Percentiles rank a stretch among this genome's conserved stretches.
Conservation (phyloP, 1,140 invertebrate species). For the Globodera rostochiensis region DNA sequence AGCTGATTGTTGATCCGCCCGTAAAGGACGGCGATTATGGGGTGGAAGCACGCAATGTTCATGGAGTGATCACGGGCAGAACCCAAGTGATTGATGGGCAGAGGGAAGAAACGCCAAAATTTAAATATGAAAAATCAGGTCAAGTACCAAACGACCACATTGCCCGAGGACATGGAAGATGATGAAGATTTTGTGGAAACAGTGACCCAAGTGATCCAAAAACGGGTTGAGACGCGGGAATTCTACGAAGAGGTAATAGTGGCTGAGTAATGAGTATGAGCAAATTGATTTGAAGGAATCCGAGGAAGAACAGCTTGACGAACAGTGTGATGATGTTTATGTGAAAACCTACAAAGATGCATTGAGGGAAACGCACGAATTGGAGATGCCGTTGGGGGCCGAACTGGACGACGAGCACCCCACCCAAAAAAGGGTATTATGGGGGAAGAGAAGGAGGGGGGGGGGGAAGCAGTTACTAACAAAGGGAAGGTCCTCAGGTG, state of each 20-base stretch:
- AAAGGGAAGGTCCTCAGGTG: no score
- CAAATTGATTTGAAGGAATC: slow-evolving; percentile 6
- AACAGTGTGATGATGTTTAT: slow-evolving; percentile 21
- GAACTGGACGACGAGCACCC: slow-evolving; percentile 2
- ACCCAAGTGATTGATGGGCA: not conserved
- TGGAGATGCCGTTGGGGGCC: not conserved
- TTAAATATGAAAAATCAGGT: not conserved
- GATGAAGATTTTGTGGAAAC: slow-evolving; percentile 6
- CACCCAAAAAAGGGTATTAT: slow-evolving; percentile 17
- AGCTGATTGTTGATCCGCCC: slow-evolving; percentile 52
- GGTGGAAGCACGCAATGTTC: slow-evolving; percentile 24
- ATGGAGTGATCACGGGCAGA: slow-evolving; percentile 8
- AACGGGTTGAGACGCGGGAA: slow-evolving; percentile 10
- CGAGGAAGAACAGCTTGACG: slow-evolving; percentile 33
- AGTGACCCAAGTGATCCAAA: slow-evolving; percentile 14
- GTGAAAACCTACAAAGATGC: not conserved
- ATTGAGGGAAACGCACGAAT: slow-evolving; percentile 1
- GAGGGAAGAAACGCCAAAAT: not conserved
- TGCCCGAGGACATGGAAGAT: not conserved
- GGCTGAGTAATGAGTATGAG: not conserved
- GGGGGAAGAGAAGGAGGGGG: not conserved
- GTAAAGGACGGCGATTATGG: slow-evolving; percentile 50
- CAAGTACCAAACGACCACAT: not conserved
- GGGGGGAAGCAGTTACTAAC: no score
- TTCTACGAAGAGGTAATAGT: slow-evolving; percentile 15